These are phyloP conservation scores for Emys orbicularis DNA, from an alignment of 2,797 vertebrate genomes.

Conservation along the genomic window DNA sequence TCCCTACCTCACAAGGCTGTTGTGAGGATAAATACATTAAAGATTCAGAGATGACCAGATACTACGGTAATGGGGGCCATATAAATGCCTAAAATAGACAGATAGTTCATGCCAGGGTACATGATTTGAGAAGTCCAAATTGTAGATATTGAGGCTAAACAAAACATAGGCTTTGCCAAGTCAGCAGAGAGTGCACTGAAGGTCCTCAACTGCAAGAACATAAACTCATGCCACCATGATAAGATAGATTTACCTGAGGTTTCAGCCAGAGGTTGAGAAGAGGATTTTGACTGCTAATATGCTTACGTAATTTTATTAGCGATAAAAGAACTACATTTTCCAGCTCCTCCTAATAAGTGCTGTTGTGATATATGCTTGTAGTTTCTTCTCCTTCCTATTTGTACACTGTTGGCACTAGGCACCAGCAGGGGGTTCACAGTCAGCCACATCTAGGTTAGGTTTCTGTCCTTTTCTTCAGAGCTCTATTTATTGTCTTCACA, in stretches of 20 bases:
- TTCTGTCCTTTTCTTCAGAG: background rate
- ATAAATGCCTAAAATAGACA: background rate
- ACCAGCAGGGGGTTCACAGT: background rate
- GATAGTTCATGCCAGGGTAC: background rate
- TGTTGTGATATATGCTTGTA: constrained; percentile 48
- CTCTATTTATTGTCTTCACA: background rate
- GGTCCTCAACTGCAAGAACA: background rate
- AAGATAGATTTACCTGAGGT: background rate
- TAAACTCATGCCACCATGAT: background rate
- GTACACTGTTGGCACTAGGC: background rate
- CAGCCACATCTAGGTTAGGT: background rate
- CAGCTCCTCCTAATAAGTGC: background rate
- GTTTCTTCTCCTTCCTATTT: constrained; percentile 22
- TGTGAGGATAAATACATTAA: background rate
- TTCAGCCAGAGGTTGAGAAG: background rate
- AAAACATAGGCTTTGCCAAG: background rate
- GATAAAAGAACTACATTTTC: background rate
- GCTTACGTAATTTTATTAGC: background rate
- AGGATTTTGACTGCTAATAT: background rate
- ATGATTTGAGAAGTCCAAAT: background rate
- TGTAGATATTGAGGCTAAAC: background rate
- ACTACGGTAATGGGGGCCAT: background rate
- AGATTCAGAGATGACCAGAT: background rate
- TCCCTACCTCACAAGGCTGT: background rate
- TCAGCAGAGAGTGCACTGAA: background rate